phyloP scores from a whole-genome alignment of 1,140 invertebrate genomes.

The Bombus superbus region DNA sequence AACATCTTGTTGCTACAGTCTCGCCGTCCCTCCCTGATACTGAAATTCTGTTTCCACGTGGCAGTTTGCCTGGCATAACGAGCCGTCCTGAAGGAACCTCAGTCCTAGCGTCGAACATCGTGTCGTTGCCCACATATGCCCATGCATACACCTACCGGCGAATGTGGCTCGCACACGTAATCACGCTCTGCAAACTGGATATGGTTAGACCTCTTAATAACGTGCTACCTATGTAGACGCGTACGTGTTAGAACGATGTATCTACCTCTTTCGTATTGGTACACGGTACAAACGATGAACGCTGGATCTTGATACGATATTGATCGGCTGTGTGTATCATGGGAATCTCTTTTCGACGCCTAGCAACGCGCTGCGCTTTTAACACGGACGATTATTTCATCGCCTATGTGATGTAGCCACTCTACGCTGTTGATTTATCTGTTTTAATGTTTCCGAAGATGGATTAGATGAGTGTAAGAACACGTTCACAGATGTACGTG shows the following conservation, averaged over 20 bases:
- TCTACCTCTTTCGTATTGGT: background rate
- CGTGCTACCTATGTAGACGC: background rate
- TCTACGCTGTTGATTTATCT: too few species aligned
- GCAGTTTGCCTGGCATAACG: conserved; percentile 50
- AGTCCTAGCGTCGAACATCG: conserved; percentile 29
- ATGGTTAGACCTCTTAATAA: conserved; percentile 50
- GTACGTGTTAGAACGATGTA: conserved; percentile 5
- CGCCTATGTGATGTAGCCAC: too few species aligned
- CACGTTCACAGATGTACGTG: too few species aligned
- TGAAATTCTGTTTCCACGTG: conserved; percentile 47
- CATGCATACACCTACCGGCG: background rate
- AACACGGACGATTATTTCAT: background rate
- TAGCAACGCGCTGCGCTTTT: background rate
- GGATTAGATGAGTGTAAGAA: too few species aligned
- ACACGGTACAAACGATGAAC: background rate
- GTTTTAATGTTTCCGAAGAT: too few species aligned
- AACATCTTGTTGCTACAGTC: conserved; percentile 50
- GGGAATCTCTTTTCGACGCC: too few species aligned
- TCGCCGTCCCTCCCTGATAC: background rate
- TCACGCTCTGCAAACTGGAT: conserved; percentile 8
- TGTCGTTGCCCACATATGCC: conserved; percentile 39
- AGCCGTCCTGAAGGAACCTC: conserved; percentile 40
- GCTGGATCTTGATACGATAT: conserved; percentile 13
- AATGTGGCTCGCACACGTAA: conserved; percentile 15
- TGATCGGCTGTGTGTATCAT: background rate